A percentile compares a stretch with the other conserved stretches of the same genome.
phyloP scores from a whole-genome alignment of 2,797 vertebrate genomes.

The Enteromius unitaeniatus region DNA sequence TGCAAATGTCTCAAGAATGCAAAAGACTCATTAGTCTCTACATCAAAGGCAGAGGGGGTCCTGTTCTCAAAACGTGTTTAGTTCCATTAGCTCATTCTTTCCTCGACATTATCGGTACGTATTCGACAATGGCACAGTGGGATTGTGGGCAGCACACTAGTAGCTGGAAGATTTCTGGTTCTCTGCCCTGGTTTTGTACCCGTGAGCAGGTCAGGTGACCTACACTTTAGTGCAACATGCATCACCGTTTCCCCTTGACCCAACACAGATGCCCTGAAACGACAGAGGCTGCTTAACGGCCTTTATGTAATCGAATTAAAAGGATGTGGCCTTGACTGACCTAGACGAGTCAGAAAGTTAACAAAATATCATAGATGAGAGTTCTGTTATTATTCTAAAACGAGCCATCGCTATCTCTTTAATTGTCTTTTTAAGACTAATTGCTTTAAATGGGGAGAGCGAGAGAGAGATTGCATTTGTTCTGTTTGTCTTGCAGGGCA shows the following conservation, averaged over 20 bases:
- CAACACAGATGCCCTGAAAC: constrained; percentile 24
- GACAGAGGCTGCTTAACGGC: background rate
- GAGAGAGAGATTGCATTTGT: constrained; percentile 17
- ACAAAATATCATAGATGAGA: background rate
- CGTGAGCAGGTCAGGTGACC: constrained; percentile 26
- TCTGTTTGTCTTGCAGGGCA: constrained; percentile 60
- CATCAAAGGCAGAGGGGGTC: constrained; percentile 66
- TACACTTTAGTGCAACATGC: background rate
- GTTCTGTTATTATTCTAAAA: background rate
- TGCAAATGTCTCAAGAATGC: constrained; percentile 37
- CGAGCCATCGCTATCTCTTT: background rate
- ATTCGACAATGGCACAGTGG: background rate
- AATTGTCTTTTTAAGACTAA: constrained; percentile 22
- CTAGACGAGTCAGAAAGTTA: background rate
- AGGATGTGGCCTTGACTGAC: background rate
- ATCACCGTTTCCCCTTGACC: constrained; percentile 22
- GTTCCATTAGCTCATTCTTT: background rate
- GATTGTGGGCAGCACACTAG: constrained; percentile 40
- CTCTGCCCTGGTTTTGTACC: constrained; percentile 32
- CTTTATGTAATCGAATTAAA: constrained; percentile 26
- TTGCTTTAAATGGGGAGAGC: background rate
- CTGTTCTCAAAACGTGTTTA: background rate
- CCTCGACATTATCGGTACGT: background rate
- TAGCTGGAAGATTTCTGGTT: background rate
- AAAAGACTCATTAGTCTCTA: constrained; percentile 70